These are phyloP conservation scores for Melitaea cinxia DNA, from an alignment of 1,140 invertebrate species.

Conservation along the genomic window DNA sequence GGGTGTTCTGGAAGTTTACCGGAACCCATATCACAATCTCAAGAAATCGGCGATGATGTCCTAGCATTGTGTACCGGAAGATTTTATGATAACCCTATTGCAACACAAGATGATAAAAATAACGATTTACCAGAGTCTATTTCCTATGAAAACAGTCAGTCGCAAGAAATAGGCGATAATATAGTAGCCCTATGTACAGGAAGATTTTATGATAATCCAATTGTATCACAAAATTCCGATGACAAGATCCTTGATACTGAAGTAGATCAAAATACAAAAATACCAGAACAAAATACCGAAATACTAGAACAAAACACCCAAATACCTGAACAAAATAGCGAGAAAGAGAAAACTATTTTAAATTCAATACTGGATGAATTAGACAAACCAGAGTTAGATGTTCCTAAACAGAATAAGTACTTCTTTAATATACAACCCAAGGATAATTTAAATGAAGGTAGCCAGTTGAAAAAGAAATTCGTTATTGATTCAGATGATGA, in stretches of 20 bases:
- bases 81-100: constrained; percentile 70
- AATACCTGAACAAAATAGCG: not conserved
- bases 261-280: not conserved
- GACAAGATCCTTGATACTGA: constrained; percentile 3
- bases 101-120: constrained; percentile 49
- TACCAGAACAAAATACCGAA: constrained; percentile 15
- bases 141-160: constrained; percentile 29
- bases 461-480: constrained; percentile 61
- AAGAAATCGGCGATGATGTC: constrained; percentile 64
- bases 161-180: constrained; percentile 61
- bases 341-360: constrained; percentile 44
- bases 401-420: constrained; percentile 60
- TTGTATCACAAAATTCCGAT: constrained; percentile 52
- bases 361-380: constrained; percentile 70
- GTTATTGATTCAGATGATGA: constrained; percentile 81
- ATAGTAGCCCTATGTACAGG: constrained; percentile 65
- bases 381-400: constrained; percentile 56
- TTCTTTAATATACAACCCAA: constrained; percentile 41
- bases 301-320: too few relatives aligned
- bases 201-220: constrained; percentile 69
- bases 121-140: not conserved
- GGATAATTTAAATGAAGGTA: constrained; percentile 30
- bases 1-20: constrained; percentile 48
- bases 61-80: constrained; percentile 66
- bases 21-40: constrained; percentile 56